Base-by-base conservation (phyloP, 2,797 vertebrate genomes). In the Darevskia nairensis region DNA sequence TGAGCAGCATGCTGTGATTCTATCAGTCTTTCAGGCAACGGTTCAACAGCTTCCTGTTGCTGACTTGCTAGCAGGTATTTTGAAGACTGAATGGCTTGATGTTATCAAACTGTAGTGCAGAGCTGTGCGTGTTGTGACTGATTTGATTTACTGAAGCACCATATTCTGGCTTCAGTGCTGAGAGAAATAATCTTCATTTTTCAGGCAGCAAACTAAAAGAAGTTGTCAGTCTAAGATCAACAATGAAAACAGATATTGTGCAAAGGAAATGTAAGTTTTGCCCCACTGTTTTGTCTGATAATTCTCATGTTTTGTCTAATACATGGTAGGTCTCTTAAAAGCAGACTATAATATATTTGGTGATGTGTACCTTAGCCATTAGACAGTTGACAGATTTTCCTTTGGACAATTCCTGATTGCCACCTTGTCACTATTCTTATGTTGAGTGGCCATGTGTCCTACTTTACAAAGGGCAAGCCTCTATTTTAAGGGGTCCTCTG, bases 281-380 rank as follows among this genome's bases (percentile, higher is more conserved):
- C 71, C 68, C 71, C 0, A 0, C 75, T 95, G 92, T 95, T 96
- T 96, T 93, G 95, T 92, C 95, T 96, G 92, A 92, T 84, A 10
- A 39, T 88, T 84, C 86, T 91, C 21, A 39, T 95, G 90, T 95
- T 95, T 93, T 96, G 95, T 92, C 95, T 95, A 55, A 88, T 88
- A 8, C 72, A 6, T 21, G 66, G 85, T 83, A 80, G 87, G 64
- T 88, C 41, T 72, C 82, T 86, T 91, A 80, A 85, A 94, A 25
- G 9, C 39, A 87, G 85, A 91, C 76, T 39, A 72, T 59, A 72
- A 69, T 85, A 78, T 35, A 78, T 64, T 46, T 71, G 68, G 68
- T 55, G 29, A 29, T 68, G 41, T 39, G 17, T 32, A 66, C 39
- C 29, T 7, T 68, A 74, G 68, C 61, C 1, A 8, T 88, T 89